Evolutionary conservation across 2,113 vertebrate species (phyloP).

Genomic region (Chloebia gouldiae): DNA sequence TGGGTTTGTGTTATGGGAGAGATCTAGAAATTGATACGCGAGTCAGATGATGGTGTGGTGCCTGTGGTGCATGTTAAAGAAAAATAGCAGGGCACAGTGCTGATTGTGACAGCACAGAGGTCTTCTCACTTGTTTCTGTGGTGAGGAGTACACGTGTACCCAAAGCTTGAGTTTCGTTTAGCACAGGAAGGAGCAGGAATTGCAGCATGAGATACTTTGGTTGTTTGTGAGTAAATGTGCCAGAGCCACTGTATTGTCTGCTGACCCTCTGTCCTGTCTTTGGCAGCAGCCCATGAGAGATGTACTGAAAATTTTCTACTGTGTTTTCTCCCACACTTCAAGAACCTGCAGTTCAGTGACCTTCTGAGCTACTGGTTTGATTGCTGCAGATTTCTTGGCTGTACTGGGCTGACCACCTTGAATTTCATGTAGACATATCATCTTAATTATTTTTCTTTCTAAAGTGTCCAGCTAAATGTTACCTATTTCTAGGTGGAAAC

Average conservation of each 20-base stretch:
- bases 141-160: not conserved
- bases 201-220: not conserved
- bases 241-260: not conserved
- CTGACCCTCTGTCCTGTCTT: not conserved
- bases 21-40: not conserved
- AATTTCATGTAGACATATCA: not conserved
- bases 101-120: not conserved
- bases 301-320: not conserved
- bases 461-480: not conserved
- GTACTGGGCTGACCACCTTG: not conserved
- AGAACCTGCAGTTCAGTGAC: not conserved
- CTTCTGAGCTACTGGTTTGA: not conserved
- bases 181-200: fast-evolving
- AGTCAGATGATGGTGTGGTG: not conserved
- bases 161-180: not conserved
- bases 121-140: not conserved
- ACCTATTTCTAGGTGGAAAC: not conserved
- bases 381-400: not conserved
- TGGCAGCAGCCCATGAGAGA: not conserved
- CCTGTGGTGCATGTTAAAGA: not conserved
- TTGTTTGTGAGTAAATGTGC: not conserved
- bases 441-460: not conserved
- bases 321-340: not conserved
- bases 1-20: not conserved
- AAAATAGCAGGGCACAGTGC: not conserved